Evolutionary conservation across 2,797 vertebrate species (phyloP).

Genomic region (Karalla daura): DNA sequence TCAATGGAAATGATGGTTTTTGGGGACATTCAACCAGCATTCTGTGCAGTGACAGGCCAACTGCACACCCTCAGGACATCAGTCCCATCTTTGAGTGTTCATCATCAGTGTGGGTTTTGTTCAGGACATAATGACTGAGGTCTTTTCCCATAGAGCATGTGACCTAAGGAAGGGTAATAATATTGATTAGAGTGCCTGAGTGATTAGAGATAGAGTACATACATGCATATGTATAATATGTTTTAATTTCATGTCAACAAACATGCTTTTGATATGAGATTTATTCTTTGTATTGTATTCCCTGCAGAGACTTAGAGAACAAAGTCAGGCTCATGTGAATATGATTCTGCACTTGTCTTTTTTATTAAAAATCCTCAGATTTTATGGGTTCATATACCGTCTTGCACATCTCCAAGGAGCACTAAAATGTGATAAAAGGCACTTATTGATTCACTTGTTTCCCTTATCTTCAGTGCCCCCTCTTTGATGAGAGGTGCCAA

Average conservation of each 20-base stretch:
- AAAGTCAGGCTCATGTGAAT: background rate
- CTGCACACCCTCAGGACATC: constrained; percentile 20
- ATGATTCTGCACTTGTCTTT: constrained; percentile 2
- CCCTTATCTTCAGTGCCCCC: constrained; percentile 23
- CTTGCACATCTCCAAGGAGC: constrained; percentile 33
- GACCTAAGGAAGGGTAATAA: constrained; percentile 18
- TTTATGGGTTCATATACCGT: constrained; percentile 18
- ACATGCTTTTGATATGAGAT: background rate
- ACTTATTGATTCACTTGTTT: constrained; percentile 57
- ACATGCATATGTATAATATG: background rate
- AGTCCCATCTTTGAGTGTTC: constrained; percentile 12
- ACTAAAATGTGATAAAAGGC: constrained; percentile 11
- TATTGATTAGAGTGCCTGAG: constrained; percentile 27
- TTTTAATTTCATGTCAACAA: background rate
- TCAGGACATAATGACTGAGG: constrained; percentile 19
- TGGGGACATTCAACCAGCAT: background rate
- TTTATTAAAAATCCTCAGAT: background rate
- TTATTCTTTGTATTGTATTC: background rate
- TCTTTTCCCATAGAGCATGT: constrained; percentile 16
- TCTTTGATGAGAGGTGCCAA: constrained; percentile 15
- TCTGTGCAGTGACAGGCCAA: background rate
- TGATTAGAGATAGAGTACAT: background rate
- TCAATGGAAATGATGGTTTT: constrained; percentile 17
- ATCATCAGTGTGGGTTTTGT: constrained; percentile 9
- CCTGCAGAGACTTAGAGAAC: background rate